Base-by-base conservation (phyloP, 2,113 vertebrate species). In the Heterotis niloticus region DNA sequence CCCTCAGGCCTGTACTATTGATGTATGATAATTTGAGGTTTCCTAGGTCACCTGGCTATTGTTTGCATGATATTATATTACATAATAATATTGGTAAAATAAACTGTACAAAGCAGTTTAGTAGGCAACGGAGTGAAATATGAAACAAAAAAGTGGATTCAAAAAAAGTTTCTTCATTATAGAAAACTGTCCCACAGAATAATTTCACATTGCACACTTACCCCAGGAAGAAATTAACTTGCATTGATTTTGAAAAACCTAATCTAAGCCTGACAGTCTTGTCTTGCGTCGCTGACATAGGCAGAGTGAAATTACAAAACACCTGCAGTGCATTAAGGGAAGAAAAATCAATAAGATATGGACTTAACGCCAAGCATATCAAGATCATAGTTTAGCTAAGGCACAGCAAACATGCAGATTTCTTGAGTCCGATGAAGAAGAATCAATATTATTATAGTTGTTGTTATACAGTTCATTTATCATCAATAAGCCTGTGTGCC, bases 341-440 rank as follows among this genome's bases (percentile, higher is more conserved):
- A 72, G 23, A 44, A 44, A 72, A 72, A 72, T 72, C 69, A 54
- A 72, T 72, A 72, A n/a, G 44, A 54, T 72, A 72, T 34, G 52
- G 69, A 72, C 69, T 72, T 54, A 51, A 14, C 51, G 12, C 44
- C 28, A 11, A 70, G 17, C 69, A 52, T 12, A 51, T 12, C 69
- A 44, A n/a, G 34, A 71, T 16, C 69, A 16, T 72, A 51, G 69
- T 34, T 24, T 34, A 72, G 69, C 51, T 72, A n/a, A 52, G 54
- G 34, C 69, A 16, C 1, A 34, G 29, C 9, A 9, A 12, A n/a
- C n/a, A 13, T 72, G 18, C 54, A 44, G 34, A 44, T 44, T 44
- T 44, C 34, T 44, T 7, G 34, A 7, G 34, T 44, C 2, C 7
- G 34, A 44, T 44, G 2, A 44, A 44, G 7, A 44, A 44, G 7